A percentile compares a stretch with the other conserved stretches of the same genome.
Evolutionary conservation across 1,140 invertebrate genomes (phyloP).

Genomic region (Ceratina japonica): DNA sequence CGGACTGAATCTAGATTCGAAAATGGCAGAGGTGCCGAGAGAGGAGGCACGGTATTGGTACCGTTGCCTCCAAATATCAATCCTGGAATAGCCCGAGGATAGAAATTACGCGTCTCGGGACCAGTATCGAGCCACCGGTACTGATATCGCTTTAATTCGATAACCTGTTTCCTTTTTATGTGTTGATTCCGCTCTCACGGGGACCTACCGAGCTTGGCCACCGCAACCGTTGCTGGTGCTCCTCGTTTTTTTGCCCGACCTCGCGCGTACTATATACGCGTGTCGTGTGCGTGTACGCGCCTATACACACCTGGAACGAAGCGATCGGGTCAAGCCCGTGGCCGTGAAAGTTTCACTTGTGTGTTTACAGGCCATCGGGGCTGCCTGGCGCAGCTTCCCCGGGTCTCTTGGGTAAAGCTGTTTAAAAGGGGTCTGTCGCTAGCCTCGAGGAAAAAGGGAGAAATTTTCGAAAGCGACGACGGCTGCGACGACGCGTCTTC

Average conservation of each 20-base stretch:
- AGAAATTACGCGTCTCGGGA: slow-evolving; percentile 63
- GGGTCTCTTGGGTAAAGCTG: not conserved
- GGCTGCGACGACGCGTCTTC: slow-evolving; percentile 20
- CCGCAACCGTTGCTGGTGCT: slow-evolving; percentile 10
- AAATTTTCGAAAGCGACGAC: slow-evolving; percentile 63
- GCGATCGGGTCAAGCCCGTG: slow-evolving; percentile 70
- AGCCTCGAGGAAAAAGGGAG: slow-evolving; percentile 58
- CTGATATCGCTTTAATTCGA: slow-evolving; percentile 69
- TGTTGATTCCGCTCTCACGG: slow-evolving; percentile 63
- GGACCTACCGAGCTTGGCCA: slow-evolving; percentile 18
- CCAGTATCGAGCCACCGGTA: slow-evolving; percentile 11
- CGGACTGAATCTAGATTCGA: not conserved
- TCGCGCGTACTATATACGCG: slow-evolving; percentile 17
- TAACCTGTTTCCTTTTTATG: slow-evolving; percentile 73
- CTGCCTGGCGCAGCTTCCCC: slow-evolving; percentile 25
- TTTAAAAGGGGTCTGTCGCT: slow-evolving; percentile 2
- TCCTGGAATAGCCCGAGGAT: slow-evolving; percentile 49
- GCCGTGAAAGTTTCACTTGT: slow-evolving; percentile 73
- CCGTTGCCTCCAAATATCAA: slow-evolving; percentile 49
- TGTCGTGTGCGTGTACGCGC: not conserved
- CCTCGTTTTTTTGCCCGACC: slow-evolving; percentile 61
- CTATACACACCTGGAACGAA: slow-evolving; percentile 31
- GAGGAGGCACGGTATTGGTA: slow-evolving; percentile 7
- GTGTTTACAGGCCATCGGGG: slow-evolving; percentile 48
- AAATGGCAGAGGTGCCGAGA: not conserved